These are phyloP conservation scores for Eurytemora carolleeae DNA, from an alignment of 1,140 invertebrate genomes.

Conservation along the genomic window DNA sequence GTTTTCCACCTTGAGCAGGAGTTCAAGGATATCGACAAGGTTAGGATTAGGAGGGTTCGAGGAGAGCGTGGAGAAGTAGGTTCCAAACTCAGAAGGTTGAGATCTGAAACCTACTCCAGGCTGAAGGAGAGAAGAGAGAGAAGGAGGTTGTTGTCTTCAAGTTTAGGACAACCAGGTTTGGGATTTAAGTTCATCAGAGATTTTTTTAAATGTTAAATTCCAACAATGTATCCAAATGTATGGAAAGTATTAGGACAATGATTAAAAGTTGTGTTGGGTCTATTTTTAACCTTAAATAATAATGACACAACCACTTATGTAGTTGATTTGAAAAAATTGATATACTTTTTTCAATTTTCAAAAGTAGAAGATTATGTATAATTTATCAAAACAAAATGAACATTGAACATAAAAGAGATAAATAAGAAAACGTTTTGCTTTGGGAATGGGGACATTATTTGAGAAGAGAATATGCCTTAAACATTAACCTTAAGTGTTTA, in stretches of 20 bases:
- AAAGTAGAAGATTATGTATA: too few relatives aligned
- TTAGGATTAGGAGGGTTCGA: neutral
- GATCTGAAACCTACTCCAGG: neutral
- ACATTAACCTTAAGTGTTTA: too few relatives aligned
- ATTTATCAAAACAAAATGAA: too few relatives aligned
- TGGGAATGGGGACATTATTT: too few relatives aligned
- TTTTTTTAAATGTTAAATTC: neutral
- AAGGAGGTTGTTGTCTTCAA: neutral
- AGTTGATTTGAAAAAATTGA: too few relatives aligned
- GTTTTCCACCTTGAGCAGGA: too few relatives aligned
- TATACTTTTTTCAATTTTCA: too few relatives aligned
- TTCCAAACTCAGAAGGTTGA: neutral
- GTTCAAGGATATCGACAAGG: neutral
- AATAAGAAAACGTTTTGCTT: too few relatives aligned
- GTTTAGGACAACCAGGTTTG: neutral
- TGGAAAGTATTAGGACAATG: neutral
- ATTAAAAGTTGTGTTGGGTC: neutral
- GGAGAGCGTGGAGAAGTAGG: neutral
- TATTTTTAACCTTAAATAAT: too few relatives aligned
- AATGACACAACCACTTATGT: too few relatives aligned
- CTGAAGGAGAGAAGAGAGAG: neutral
- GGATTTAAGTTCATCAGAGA: neutral
- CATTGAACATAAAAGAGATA: too few relatives aligned
- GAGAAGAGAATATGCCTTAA: too few relatives aligned
- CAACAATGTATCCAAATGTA: neutral